phyloP scores from a whole-genome alignment of 2,888 invertebrate species.

The Melipona bicolor region DNA sequence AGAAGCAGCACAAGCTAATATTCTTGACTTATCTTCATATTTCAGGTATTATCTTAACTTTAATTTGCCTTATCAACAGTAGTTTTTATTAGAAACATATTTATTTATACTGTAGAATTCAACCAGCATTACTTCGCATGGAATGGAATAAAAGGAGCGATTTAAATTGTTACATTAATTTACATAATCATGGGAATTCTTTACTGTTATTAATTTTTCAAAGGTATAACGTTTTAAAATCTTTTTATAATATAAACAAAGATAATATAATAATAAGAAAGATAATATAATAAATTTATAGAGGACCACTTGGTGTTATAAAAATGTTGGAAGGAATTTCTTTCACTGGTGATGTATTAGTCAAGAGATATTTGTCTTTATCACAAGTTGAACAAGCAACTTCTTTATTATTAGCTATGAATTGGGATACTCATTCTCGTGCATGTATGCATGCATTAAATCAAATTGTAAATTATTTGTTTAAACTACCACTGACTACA shows the following conservation, averaged over 20 bases:
- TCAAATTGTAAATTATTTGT: slow-evolving; percentile 88
- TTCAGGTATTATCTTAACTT: slow-evolving; percentile 83
- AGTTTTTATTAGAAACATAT: background rate
- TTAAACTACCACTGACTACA: slow-evolving; percentile 86
- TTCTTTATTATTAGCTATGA: slow-evolving; percentile 88
- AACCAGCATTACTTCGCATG: slow-evolving; percentile 86
- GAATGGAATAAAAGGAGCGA: slow-evolving; percentile 87
- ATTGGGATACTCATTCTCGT: slow-evolving; percentile 92
- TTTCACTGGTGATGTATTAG: slow-evolving; percentile 87
- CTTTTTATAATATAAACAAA: slow-evolving; percentile 6
- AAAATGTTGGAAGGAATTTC: slow-evolving; percentile 85
- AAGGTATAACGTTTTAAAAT: slow-evolving; percentile 79
- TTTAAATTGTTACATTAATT: slow-evolving; percentile 80
- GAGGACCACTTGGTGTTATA: slow-evolving; percentile 87
- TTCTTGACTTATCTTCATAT: slow-evolving; percentile 88
- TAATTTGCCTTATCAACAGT: background rate
- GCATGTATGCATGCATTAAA: slow-evolving; percentile 91
- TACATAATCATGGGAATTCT: slow-evolving; percentile 85
- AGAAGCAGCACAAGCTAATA: slow-evolving; percentile 87
- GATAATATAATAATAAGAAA: slow-evolving; percentile 27
- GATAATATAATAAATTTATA: slow-evolving; percentile 59
- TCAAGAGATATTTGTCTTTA: slow-evolving; percentile 88
- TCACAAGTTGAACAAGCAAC: slow-evolving; percentile 89
- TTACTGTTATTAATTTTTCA: slow-evolving; percentile 87
- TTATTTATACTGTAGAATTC: slow-evolving; percentile 80